Base-by-base conservation (phyloP, 2,888 invertebrate genomes). In the Athetis lepigone region DNA sequence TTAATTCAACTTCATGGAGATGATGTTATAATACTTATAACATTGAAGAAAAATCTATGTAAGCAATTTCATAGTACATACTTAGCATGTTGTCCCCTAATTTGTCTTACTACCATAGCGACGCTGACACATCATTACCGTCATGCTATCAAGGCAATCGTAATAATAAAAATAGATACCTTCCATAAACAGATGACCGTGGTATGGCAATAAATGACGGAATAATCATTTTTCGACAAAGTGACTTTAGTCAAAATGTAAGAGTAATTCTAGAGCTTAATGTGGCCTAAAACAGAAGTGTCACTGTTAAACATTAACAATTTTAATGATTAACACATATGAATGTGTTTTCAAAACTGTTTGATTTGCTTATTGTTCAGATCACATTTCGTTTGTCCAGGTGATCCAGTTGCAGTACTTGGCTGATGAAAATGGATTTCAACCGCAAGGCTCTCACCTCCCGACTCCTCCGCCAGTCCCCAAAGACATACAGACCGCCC, bases 401-500 rank as follows among this genome's bases (percentile, higher is more conserved):
- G 90, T 96, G 19, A 96, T 96, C 72, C 95, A 96, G 68, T 85
- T 97, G 43, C 95, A 96, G 47, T 97, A 97, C 84, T 86, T 96
- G 60, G 97, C 97, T 6, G 97, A 97, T 82, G 97, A 97, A 84
- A 97, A 97, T 77, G 97, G 97, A n/a, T 97, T 96, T 91, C 96
- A 96, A 85, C 96, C 96, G 0, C 95, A 95, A 82, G 96, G 96
- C 0, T 92, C 95, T n/a, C 96, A 96, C 84, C 84, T 96, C 2
- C 96, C 96, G 2, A 96, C 96, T 1, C 91, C 97, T 2, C 97
- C 97, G 13, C 97, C 97, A 67, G 95, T 97, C 40, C 97, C 97
- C 43, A 95, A 93, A 73, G 96, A 96, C 55, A 97, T 97, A 63
- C 96, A 96, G 81, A 95, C 95, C 67, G 96, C 97, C 40, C 84